A percentile compares a stretch with the other conserved stretches of the same genome.
Evolutionary conservation across 2,113 vertebrate genomes (phyloP).

Genomic region (Dicrurus megarhynchus): DNA sequence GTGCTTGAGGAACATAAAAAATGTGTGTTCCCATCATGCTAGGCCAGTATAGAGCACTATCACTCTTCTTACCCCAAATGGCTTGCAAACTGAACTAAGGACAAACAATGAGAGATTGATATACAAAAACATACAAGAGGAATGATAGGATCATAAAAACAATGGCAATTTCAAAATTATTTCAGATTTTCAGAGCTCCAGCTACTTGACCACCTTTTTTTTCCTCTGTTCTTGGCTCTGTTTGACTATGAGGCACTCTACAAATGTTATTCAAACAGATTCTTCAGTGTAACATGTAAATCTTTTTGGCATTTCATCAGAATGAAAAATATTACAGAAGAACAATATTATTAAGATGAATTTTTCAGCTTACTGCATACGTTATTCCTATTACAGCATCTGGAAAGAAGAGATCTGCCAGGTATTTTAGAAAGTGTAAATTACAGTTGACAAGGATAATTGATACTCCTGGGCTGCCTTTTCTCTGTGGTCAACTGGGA

Average conservation of each 20-base stretch:
- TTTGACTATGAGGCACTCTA: neutral
- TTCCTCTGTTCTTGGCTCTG: neutral
- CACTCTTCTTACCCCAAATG: neutral
- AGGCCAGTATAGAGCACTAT: neutral
- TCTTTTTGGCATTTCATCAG: neutral
- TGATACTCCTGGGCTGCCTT: neutral
- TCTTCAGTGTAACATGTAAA: neutral
- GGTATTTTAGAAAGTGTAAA: constrained; percentile 24
- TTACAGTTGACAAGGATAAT: constrained; percentile 43
- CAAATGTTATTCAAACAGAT: neutral
- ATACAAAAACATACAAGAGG: neutral
- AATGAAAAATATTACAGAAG: constrained; percentile 5
- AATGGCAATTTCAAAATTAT: neutral
- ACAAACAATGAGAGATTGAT: neutral
- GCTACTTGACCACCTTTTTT: neutral
- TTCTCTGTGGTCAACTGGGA: neutral
- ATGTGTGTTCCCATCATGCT: neutral
- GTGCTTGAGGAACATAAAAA: neutral
- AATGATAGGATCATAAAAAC: neutral
- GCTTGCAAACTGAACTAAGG: neutral
- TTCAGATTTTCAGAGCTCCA: neutral
- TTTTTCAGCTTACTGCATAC: neutral
- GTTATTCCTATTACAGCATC: neutral
- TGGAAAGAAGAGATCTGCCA: constrained; percentile 10
- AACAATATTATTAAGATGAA: neutral